Conservation (phyloP, 2,888 invertebrate genomes). For the Macrophya alboannulata region DNA sequence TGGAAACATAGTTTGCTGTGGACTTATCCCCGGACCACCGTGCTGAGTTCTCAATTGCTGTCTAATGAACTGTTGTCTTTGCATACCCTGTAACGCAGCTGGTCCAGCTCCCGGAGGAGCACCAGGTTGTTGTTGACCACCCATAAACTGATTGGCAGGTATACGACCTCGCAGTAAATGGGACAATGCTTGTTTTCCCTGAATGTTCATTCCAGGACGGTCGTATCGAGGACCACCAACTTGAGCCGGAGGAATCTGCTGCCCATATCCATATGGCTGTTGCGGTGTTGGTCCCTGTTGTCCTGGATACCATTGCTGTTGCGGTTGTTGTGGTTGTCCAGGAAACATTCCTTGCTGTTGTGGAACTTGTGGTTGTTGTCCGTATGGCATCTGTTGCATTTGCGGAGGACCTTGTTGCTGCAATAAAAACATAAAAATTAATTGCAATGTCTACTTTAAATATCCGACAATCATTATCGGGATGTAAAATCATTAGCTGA, state of each 20-base stretch:
- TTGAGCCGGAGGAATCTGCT: constrained; percentile 79
- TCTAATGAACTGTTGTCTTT: constrained; percentile 79
- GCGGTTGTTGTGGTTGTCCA: constrained; percentile 79
- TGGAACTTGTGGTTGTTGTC: constrained; percentile 76
- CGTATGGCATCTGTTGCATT: constrained; percentile 74
- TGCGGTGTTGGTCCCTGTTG: constrained; percentile 74
- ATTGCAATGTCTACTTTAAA: neutral
- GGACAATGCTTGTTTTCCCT: constrained; percentile 92
- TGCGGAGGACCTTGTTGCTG: constrained; percentile 71
- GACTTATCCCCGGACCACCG: constrained; percentile 78
- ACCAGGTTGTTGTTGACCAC: constrained; percentile 75
- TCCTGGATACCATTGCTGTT: constrained; percentile 79
- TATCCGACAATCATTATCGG: neutral
- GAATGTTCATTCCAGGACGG: constrained; percentile 83
- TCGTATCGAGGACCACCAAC: constrained; percentile 76
- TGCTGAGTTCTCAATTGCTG: constrained; percentile 77
- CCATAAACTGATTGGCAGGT: constrained; percentile 82
- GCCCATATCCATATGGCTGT: constrained; percentile 80
- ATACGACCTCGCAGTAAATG: constrained; percentile 92
- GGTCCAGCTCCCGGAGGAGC: constrained; percentile 74
- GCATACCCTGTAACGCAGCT: constrained; percentile 78
- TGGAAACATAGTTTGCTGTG: constrained; percentile 81
- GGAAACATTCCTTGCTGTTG: constrained; percentile 79
- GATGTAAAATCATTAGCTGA: neutral
- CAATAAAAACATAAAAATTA: constrained; percentile 21